Evolutionary conservation across 1,140 invertebrate genomes (phyloP).

Genomic region (Rhopalosiphum padi): DNA sequence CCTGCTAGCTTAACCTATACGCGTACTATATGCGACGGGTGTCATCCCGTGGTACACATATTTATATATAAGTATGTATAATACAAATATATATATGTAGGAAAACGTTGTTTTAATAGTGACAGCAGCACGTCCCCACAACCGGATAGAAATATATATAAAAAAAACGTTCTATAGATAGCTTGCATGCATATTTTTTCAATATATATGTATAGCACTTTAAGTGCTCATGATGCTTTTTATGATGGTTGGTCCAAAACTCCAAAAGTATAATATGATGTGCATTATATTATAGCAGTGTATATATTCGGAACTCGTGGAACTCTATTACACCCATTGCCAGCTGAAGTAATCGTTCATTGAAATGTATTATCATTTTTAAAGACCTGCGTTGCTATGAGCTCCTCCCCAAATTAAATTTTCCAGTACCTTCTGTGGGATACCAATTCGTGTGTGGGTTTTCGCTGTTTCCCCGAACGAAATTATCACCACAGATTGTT

Average conservation of each 20-base stretch:
- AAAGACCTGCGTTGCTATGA: neutral
- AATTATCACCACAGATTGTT: neutral
- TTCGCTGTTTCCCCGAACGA: neutral
- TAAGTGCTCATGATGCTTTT: neutral
- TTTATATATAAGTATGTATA: neutral
- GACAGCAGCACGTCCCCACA: neutral
- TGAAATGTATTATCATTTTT: neutral
- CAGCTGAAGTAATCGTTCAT: neutral
- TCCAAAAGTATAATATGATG: neutral
- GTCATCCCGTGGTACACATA: neutral
- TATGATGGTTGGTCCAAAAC: neutral
- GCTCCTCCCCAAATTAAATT: neutral
- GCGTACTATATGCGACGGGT: conserved; percentile 8
- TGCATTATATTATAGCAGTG: neutral
- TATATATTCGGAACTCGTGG: neutral
- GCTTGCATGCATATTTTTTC: neutral
- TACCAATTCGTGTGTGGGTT: no score
- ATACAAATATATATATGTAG: neutral
- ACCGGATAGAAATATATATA: neutral
- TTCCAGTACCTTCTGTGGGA: no score
- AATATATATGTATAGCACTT: neutral
- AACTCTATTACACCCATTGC: neutral
- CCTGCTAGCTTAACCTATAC: neutral
- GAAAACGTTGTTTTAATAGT: conserved; percentile 45
- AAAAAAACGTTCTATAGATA: conserved; percentile 40